A percentile compares a stretch with the other conserved stretches of the same genome.
These are phyloP conservation scores for Scylla paramamosain DNA, from an alignment of 1,140 invertebrate genomes.

Conservation along the genomic window DNA sequence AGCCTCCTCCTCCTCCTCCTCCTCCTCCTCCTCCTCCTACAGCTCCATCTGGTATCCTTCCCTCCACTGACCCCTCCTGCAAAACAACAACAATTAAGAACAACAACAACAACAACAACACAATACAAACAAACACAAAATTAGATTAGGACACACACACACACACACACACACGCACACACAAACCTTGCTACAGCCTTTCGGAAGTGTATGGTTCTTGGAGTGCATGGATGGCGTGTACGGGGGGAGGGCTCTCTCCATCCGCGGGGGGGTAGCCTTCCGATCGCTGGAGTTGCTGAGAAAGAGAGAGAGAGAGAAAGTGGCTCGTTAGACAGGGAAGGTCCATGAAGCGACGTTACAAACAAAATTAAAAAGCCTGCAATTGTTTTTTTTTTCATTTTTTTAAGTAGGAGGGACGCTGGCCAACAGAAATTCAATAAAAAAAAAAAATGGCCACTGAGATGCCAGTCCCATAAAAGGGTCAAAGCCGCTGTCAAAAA, in stretches of 20 bases:
- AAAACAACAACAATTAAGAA: too few species aligned
- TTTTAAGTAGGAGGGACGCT: not conserved
- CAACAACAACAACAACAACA: too few species aligned
- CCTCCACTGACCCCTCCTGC: not conserved
- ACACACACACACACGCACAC: too few species aligned
- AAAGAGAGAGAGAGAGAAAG: not conserved
- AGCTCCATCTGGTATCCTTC: not conserved
- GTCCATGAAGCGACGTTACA: not conserved
- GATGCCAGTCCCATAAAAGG: too few species aligned
- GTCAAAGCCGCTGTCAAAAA: too few species aligned
- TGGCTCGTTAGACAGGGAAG: not conserved
- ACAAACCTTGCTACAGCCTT: not conserved
- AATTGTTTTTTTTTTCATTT: not conserved
- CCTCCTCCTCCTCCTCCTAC: not conserved
- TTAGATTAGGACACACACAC: too few species aligned
- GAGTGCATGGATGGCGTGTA: slow-evolving; percentile 78
- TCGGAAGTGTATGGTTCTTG: slow-evolving; percentile 64
- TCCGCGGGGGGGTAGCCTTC: slow-evolving; percentile 78
- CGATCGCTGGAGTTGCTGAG: slow-evolving; percentile 78
- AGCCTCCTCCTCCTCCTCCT: not conserved
- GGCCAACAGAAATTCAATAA: too few species aligned
- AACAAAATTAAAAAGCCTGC: not conserved
- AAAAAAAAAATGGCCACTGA: too few species aligned
- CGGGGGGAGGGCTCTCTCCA: slow-evolving; percentile 80
- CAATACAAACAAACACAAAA: too few species aligned